Conservation (phyloP, 2,113 vertebrate species). For the Pipra filicauda region DNA sequence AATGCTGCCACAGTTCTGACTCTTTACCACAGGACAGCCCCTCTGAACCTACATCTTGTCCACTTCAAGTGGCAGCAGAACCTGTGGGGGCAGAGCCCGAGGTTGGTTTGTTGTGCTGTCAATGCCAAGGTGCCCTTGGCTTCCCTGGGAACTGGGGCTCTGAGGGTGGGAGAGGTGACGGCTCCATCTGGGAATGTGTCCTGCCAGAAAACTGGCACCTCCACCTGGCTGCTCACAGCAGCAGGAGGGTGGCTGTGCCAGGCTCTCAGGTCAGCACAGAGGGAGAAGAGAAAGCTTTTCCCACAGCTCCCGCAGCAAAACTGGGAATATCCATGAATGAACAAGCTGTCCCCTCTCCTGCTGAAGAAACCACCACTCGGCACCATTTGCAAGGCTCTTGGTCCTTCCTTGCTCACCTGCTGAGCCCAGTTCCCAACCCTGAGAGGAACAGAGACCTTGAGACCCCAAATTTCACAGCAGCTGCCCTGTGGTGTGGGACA, state of each 20-base stretch:
- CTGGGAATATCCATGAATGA: background rate
- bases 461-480: background rate
- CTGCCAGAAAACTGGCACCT: background rate
- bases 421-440: background rate
- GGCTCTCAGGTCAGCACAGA: background rate
- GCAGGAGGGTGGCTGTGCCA: background rate
- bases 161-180: background rate
- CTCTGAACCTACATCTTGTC: background rate
- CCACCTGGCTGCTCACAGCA: background rate
- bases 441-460: background rate
- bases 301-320: background rate
- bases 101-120: background rate
- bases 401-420: background rate
- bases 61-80: background rate
- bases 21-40: background rate
- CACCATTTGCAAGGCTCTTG: background rate
- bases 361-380: background rate
- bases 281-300: background rate
- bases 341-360: background rate
- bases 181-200: background rate
- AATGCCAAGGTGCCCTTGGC: background rate
- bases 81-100: background rate
- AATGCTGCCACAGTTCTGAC: background rate
- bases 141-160: background rate
- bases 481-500: background rate